Conservation (phyloP, 1,140 invertebrate genomes). For the Subanguina moxae region DNA sequence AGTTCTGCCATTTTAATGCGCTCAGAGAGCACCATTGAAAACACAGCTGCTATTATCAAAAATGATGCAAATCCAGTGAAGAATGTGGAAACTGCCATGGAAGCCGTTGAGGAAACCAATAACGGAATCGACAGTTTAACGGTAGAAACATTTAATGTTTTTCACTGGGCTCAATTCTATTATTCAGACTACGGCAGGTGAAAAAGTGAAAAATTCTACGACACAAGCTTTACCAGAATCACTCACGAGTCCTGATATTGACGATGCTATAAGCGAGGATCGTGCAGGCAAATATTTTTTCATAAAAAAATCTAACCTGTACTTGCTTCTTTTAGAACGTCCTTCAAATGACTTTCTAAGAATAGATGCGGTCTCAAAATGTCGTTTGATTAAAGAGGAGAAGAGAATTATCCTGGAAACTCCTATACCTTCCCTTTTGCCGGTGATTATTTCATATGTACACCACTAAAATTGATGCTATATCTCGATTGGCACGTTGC, state of each 20-base stretch:
- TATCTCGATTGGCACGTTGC: too few relatives aligned
- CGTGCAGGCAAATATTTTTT: too few relatives aligned
- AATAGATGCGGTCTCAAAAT: not conserved
- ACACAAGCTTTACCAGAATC: too few relatives aligned
- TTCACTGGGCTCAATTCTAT: too few relatives aligned
- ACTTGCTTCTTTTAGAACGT: not conserved
- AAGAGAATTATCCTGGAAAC: not conserved
- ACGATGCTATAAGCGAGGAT: too few relatives aligned
- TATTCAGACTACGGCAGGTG: too few relatives aligned
- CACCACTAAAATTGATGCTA: not conserved
- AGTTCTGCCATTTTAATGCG: conserved; percentile 6
- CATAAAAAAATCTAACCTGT: too few relatives aligned
- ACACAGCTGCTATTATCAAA: not conserved
- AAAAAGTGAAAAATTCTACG: too few relatives aligned
- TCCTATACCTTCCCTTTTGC: not conserved
- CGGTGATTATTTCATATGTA: not conserved
- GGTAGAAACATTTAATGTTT: too few relatives aligned
- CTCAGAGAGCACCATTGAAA: conserved; percentile 5
- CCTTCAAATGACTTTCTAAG: not conserved
- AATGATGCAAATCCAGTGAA: not conserved
- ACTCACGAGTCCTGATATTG: too few relatives aligned
- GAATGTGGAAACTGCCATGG: conserved; percentile 1
- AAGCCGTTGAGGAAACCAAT: not conserved
- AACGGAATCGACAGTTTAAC: too few relatives aligned
- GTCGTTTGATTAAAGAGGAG: not conserved